A percentile compares a stretch with the other conserved stretches of the same genome.
Evolutionary conservation across 2,888 invertebrate genomes (phyloP).

Genomic region (Diarsia dahlii): DNA sequence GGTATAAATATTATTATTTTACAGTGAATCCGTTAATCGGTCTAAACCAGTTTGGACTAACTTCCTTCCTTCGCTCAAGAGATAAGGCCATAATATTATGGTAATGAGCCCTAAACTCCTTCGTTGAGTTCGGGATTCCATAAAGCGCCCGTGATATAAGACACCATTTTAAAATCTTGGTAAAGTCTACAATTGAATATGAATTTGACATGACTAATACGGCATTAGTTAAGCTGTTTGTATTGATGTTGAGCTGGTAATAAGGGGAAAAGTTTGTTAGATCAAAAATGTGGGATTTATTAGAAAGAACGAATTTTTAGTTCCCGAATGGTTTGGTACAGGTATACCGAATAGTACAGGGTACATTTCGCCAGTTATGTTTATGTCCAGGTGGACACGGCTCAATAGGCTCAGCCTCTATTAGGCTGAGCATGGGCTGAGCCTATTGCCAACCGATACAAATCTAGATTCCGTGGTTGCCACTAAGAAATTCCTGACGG

Average conservation of each 20-base stretch:
- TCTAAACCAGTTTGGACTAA: neutral
- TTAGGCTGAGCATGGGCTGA: too few species aligned
- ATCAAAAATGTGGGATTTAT: too few species aligned
- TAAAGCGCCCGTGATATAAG: neutral
- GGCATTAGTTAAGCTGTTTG: too few species aligned
- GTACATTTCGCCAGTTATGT: neutral
- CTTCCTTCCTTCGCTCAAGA: neutral
- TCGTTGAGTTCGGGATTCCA: neutral
- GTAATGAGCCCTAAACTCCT: too few species aligned
- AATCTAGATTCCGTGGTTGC: neutral
- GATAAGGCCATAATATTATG: too few species aligned
- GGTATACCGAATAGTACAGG: neutral
- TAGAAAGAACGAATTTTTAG: neutral
- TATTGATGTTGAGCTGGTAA: too few species aligned
- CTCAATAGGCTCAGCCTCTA: too few species aligned
- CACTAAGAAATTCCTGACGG: neutral
- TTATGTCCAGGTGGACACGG: neutral
- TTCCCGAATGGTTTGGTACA: neutral
- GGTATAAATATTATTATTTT: neutral
- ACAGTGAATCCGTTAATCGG: neutral
- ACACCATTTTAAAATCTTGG: neutral
- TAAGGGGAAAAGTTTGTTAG: too few species aligned
- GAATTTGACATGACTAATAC: too few species aligned
- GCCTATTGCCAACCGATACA: neutral
- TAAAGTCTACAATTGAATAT: too few species aligned